A percentile compares a stretch with the other conserved stretches of the same genome.
These are phyloP conservation scores for Idaea dimidiata DNA, from an alignment of 2,888 invertebrate species.

Conservation along the genomic window DNA sequence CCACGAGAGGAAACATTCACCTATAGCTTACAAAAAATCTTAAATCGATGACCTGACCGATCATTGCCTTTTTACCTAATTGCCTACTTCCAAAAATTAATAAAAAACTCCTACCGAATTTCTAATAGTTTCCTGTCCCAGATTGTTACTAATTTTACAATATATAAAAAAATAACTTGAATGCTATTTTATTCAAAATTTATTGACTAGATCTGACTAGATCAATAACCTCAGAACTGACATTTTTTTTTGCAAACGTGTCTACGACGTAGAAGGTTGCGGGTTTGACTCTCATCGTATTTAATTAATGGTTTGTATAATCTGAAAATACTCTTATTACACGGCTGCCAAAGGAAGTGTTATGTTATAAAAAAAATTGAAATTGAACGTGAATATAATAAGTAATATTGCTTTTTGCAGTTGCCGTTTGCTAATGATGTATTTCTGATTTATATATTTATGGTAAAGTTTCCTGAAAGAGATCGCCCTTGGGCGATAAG, in stretches of 20 bases:
- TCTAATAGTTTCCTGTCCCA: constrained; percentile 28
- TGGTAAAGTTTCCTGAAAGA: too few species aligned
- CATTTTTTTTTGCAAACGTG: constrained; percentile 29
- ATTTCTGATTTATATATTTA: too few species aligned
- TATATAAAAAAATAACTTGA: constrained; percentile 27
- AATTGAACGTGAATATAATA: too few species aligned
- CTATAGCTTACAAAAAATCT: not conserved
- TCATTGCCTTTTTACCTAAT: constrained; percentile 2
- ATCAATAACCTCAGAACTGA: constrained; percentile 49
- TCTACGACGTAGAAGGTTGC: not conserved
- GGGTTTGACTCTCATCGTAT: too few species aligned
- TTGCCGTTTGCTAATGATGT: too few species aligned
- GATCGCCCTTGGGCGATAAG: too few species aligned
- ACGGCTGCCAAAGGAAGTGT: too few species aligned
- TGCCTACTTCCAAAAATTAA: constrained; percentile 12
- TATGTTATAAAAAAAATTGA: too few species aligned
- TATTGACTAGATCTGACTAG: constrained; percentile 32
- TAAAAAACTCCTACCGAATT: constrained; percentile 12
- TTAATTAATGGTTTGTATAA: too few species aligned
- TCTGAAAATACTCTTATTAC: too few species aligned
- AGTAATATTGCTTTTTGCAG: too few species aligned
- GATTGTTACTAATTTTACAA: constrained; percentile 20
- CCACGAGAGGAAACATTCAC: not conserved
- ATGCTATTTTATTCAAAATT: constrained; percentile 36
- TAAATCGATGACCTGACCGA: not conserved